Conservation (phyloP, 2,797 vertebrate species). For the Uromys caudimaculatus region DNA sequence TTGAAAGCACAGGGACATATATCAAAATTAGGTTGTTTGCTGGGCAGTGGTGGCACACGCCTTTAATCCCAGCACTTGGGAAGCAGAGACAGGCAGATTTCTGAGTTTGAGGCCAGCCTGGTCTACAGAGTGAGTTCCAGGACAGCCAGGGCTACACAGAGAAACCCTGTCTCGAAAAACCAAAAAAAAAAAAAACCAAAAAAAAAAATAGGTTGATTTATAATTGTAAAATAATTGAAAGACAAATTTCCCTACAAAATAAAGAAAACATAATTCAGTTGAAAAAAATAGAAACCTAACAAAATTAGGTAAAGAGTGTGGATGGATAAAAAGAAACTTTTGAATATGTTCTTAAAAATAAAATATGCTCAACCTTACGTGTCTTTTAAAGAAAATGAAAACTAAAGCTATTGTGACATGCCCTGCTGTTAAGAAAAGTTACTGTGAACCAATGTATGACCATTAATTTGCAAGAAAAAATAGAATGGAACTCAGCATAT, state of each 20-base stretch:
- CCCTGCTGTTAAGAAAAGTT: constrained; percentile 41
- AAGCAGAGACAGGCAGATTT: too few species aligned
- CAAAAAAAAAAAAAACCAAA: too few species aligned
- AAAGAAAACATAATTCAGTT: constrained; percentile 9
- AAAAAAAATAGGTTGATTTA: constrained; percentile 59
- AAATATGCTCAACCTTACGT: constrained; percentile 19
- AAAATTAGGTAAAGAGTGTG: constrained; percentile 39
- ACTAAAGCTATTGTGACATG: background rate
- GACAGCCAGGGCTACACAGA: too few species aligned
- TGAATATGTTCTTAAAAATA: constrained; percentile 39
- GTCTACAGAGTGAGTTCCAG: too few species aligned
- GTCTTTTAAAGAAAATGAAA: constrained; percentile 43
- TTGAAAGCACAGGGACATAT: constrained; percentile 59
- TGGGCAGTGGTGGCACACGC: too few species aligned
- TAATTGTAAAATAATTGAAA: background rate
- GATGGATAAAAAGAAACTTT: constrained; percentile 54
- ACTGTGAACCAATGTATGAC: constrained; percentile 15
- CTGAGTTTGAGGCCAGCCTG: too few species aligned
- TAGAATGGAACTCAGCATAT: background rate
- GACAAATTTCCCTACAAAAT: constrained; percentile 26
- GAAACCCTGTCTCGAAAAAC: too few species aligned
- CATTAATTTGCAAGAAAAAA: constrained; percentile 29
- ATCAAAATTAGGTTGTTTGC: constrained; percentile 57
- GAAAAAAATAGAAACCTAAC: constrained; percentile 32
- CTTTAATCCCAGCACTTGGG: too few species aligned